Percentiles rank a stretch among this genome's conserved stretches.
Conservation (phyloP, 1,140 invertebrate genomes). For the Brachionus paranguensis region DNA sequence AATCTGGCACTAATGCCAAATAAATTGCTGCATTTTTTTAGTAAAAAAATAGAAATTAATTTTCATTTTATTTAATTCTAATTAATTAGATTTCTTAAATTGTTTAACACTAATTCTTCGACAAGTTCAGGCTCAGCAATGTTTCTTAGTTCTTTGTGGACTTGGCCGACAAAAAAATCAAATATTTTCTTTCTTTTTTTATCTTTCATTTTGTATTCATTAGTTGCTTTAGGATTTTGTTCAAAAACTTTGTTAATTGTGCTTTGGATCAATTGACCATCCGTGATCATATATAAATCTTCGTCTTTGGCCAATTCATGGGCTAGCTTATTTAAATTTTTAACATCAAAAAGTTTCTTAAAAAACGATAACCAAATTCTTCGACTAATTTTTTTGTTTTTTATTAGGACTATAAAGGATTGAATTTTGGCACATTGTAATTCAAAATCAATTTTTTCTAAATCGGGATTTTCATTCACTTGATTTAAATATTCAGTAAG, state of each 20-base stretch:
- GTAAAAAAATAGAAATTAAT: too few species aligned
- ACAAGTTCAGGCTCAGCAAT: conserved; percentile 19
- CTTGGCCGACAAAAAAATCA: conserved; percentile 30
- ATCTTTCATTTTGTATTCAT: conserved; percentile 9
- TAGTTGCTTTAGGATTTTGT: conserved; percentile 7
- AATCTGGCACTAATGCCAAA: too few species aligned
- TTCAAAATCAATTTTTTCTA: conserved; percentile 8
- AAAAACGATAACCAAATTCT: conserved; percentile 10
- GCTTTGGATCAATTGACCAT: not conserved
- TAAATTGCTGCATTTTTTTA: too few species aligned
- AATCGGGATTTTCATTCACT: conserved; percentile 4
- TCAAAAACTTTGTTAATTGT: not conserved
- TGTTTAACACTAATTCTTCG: not conserved
- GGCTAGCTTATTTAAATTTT: not conserved
- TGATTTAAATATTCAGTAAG: conserved; percentile 35
- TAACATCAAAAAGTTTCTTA: conserved; percentile 25
- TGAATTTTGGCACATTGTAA: conserved; percentile 21
- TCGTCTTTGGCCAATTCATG: conserved; percentile 4
- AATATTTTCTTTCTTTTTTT: conserved; percentile 37
- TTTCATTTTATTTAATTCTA: too few species aligned
- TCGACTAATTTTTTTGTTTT: not conserved
- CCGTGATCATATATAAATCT: not conserved
- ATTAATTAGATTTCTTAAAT: not conserved
- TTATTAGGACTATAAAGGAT: not conserved
- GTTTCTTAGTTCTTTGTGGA: conserved; percentile 25